phyloP scores from a whole-genome alignment of 2,797 vertebrate genomes.

The Coregonus sp. region DNA sequence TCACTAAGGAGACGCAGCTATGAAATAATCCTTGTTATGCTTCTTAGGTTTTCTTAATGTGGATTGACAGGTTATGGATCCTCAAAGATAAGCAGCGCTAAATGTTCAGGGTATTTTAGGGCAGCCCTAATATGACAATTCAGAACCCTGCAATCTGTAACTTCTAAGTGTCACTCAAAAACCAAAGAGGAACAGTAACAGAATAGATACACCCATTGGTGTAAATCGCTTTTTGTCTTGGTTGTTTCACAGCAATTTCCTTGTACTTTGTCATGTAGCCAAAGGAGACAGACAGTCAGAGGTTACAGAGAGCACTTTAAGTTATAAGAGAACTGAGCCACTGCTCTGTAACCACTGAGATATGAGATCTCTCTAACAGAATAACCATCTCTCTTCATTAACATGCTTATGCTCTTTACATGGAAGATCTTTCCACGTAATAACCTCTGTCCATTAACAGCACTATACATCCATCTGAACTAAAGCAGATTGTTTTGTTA shows the following conservation, averaged over 20 bases:
- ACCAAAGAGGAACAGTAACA: not conserved
- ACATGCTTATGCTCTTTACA: not conserved
- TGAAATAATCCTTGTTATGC: not conserved
- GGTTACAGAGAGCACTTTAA: too few species aligned
- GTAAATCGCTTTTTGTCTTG: not conserved
- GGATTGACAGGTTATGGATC: not conserved
- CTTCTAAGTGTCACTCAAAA: not conserved
- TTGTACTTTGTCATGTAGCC: not conserved
- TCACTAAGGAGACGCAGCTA: not conserved
- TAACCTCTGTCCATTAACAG: too few species aligned
- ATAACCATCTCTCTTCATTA: not conserved
- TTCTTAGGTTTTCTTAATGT: not conserved
- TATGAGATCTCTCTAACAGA: not conserved
- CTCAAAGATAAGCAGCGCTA: not conserved
- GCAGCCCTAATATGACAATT: not conserved
- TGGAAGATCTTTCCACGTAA: not conserved
- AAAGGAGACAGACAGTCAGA: not conserved
- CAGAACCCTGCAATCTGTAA: not conserved
- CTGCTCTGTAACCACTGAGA: too few species aligned
- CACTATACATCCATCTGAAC: not conserved
- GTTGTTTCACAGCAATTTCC: not conserved
- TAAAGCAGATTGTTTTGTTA: not conserved
- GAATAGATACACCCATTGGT: not conserved
- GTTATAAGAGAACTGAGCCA: too few species aligned
- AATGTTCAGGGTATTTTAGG: conserved; percentile 1